Conservation (phyloP, 2,888 invertebrate genomes). For the Temnothorax rugatulus region DNA sequence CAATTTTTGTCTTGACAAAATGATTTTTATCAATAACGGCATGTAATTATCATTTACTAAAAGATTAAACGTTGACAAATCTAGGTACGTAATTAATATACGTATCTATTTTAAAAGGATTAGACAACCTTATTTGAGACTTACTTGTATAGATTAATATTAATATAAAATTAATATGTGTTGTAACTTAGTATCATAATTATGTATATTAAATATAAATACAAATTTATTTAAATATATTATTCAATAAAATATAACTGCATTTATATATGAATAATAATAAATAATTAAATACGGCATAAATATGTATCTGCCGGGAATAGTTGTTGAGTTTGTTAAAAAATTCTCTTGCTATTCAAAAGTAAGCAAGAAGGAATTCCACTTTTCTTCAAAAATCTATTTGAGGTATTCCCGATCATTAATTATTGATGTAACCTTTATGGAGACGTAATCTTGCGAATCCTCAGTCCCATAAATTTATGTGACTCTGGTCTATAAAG, state of each 20-base stretch:
- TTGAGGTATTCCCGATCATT: constrained; percentile 11
- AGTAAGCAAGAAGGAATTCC: neutral
- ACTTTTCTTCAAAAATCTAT: neutral
- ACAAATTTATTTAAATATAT: neutral
- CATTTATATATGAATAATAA: neutral
- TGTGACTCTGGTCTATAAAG: neutral
- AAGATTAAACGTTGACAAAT: neutral
- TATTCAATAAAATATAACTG: neutral
- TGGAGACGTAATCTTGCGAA: neutral
- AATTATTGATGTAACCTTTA: constrained; percentile 46
- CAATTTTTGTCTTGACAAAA: neutral
- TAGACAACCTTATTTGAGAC: neutral
- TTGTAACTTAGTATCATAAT: neutral
- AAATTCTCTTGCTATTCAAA: neutral
- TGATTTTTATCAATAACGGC: neutral
- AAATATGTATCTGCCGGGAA: neutral
- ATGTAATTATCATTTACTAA: neutral
- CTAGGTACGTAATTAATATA: neutral
- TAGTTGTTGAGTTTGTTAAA: neutral
- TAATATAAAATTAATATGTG: neutral
- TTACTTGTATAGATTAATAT: neutral
- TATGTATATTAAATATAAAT: neutral
- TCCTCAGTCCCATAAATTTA: constrained; percentile 17
- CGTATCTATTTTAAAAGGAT: neutral
- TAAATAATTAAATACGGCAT: neutral